Percentiles rank a stretch among this genome's conserved stretches.
Conservation (phyloP, 1,140 invertebrate species). For the Chionoecetes opilio region DNA sequence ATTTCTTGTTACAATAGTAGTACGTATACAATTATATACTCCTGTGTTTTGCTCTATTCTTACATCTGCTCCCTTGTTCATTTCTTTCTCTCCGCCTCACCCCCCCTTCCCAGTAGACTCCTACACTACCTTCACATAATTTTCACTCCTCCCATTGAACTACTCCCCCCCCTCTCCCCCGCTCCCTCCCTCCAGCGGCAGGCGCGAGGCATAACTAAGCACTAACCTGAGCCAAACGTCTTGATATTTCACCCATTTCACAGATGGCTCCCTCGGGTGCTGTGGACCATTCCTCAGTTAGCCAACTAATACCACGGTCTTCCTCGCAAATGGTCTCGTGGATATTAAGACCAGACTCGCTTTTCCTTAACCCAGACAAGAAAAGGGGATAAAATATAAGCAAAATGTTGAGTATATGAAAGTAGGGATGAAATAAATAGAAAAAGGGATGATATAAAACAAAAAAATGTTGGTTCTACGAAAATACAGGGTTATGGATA, state of each 20-base stretch:
- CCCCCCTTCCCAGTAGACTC: background rate
- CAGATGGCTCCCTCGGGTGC: slow-evolving; percentile 40
- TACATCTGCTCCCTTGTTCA: background rate
- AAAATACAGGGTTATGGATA: no score
- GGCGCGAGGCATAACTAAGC: slow-evolving; percentile 49
- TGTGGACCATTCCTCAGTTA: slow-evolving; percentile 44
- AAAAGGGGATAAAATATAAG: background rate
- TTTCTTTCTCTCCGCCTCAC: background rate
- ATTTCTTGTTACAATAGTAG: no score
- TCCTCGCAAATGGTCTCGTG: slow-evolving; percentile 48
- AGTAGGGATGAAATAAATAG: background rate
- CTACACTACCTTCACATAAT: background rate
- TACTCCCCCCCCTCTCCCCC: background rate
- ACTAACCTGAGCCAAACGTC: slow-evolving; percentile 36
- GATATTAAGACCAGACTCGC: slow-evolving; percentile 32
- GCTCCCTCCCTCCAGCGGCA: background rate
- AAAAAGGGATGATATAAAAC: background rate
- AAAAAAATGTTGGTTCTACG: background rate
- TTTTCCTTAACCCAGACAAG: background rate
- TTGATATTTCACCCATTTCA: slow-evolving; percentile 50
- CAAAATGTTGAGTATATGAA: no score
- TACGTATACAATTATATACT: no score
- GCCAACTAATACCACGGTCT: slow-evolving; percentile 41
- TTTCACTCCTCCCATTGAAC: background rate
- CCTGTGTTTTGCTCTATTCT: background rate